Evolutionary conservation across 2,797 vertebrate genomes (phyloP).

Genomic region (Tachyglossus aculeatus): DNA sequence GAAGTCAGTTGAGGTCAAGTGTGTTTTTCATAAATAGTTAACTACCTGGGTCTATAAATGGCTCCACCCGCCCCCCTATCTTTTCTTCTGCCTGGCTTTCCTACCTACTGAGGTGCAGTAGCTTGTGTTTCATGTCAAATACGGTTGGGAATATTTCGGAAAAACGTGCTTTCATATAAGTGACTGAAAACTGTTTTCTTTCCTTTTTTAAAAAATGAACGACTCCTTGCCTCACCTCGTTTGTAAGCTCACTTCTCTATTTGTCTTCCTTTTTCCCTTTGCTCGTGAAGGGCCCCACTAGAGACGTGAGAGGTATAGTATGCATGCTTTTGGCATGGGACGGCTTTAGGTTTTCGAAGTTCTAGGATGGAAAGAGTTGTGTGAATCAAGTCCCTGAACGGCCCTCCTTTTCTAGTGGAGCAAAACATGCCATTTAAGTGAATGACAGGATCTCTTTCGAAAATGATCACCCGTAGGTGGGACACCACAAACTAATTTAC

Average conservation of each 20-base stretch:
- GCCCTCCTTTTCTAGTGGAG: too few species aligned
- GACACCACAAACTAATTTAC: too few species aligned
- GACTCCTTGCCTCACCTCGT: conserved; percentile 43
- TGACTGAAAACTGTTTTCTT: too few species aligned
- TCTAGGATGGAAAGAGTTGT: too few species aligned
- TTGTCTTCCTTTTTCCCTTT: conserved; percentile 65
- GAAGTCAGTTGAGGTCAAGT: conserved; percentile 25
- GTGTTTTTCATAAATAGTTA: neutral
- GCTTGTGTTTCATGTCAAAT: conserved; percentile 22
- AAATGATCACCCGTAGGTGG: too few species aligned
- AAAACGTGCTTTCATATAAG: conserved; percentile 24
- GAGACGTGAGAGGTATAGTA: conserved; percentile 70
- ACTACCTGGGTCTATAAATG: conserved; percentile 8
- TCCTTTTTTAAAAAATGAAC: conserved; percentile 40
- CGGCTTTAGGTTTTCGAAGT: too few species aligned
- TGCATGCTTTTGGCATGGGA: conserved; percentile 59
- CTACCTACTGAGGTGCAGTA: conserved; percentile 18
- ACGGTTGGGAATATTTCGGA: conserved; percentile 29
- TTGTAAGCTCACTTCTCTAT: conserved; percentile 67
- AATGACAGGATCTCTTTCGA: too few species aligned
- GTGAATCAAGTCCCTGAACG: too few species aligned
- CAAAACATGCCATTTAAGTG: too few species aligned
- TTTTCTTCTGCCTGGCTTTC: conserved; percentile 14
- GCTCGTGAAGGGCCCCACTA: conserved; percentile 64
- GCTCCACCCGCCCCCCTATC: neutral